Evolutionary conservation across 1,140 invertebrate species (phyloP).

Genomic region (Octopus bimaculoides): DNA sequence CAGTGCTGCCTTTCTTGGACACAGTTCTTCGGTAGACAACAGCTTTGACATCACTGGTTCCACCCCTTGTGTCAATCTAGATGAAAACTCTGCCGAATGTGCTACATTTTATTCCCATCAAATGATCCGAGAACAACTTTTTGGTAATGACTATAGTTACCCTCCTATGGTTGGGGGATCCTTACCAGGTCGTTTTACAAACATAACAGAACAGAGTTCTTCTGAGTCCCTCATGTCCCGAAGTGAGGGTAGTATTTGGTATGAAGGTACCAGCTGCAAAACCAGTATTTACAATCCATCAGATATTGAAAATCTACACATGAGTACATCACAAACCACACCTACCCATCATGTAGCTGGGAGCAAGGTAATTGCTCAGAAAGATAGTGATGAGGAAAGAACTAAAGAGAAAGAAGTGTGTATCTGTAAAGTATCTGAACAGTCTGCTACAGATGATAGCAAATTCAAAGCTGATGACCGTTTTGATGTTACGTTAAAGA

Average conservation of each 20-base stretch:
- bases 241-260: slow-evolving; percentile 1
- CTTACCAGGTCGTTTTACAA: background rate
- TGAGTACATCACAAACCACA: background rate
- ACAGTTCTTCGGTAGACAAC: slow-evolving; percentile 12
- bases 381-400: background rate
- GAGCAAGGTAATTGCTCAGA: background rate
- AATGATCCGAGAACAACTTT: slow-evolving; percentile 3
- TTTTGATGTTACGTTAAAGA: background rate
- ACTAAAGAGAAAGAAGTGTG: slow-evolving; percentile 4
- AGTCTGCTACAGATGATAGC: background rate
- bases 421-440: background rate
- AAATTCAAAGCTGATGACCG: background rate
- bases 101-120: background rate
- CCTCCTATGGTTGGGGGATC: background rate
- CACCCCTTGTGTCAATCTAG: background rate
- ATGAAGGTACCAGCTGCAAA: slow-evolving; percentile 2
- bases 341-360: background rate
- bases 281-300: slow-evolving; percentile 2
- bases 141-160: background rate
- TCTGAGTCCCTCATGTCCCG: background rate
- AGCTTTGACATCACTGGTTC: slow-evolving; percentile 14
- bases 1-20: background rate
- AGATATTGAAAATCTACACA: background rate
- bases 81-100: slow-evolving; percentile 5
- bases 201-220: background rate